These are phyloP conservation scores for Oreochromis mossambicus DNA, from an alignment of 2,797 vertebrate species.

Conservation along the genomic window DNA sequence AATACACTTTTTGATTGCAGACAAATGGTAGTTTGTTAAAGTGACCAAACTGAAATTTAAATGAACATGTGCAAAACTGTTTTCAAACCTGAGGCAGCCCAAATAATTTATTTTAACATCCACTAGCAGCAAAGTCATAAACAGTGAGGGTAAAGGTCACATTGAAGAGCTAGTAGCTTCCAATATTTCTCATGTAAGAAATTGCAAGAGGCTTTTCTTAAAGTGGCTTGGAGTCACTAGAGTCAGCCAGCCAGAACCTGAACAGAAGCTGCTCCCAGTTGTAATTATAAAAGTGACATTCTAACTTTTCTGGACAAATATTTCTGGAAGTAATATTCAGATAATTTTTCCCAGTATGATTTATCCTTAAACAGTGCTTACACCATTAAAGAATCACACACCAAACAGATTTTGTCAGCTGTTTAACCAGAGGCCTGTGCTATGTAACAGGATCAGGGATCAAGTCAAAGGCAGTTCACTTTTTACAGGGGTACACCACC, in stretches of 20 bases:
- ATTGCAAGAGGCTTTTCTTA: not conserved
- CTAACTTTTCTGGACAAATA: not conserved
- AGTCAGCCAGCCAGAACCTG: not conserved
- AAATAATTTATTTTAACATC: slow-evolving; percentile 14
- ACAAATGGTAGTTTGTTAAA: not conserved
- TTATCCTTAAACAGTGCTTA: not conserved
- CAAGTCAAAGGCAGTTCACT: not conserved
- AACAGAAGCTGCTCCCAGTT: not conserved
- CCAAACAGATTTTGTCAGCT: not conserved
- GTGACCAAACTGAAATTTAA: not conserved
- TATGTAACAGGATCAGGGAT: not conserved
- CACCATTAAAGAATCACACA: not conserved
- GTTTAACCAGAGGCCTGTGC: not conserved
- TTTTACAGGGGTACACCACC: not conserved
- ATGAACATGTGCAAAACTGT: not conserved
- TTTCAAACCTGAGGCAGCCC: not conserved
- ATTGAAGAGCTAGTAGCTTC: not conserved
- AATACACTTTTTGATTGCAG: not conserved
- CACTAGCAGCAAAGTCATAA: not conserved
- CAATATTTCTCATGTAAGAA: not conserved
- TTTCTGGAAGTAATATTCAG: not conserved
- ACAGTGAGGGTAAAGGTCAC: not conserved
- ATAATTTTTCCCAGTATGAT: not conserved
- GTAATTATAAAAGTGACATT: not conserved
- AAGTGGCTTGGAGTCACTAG: not conserved